Percentiles rank a stretch among this genome's conserved stretches.
Conservation (phyloP, 2,797 vertebrate species). For the Lithobates sylvaticus region DNA sequence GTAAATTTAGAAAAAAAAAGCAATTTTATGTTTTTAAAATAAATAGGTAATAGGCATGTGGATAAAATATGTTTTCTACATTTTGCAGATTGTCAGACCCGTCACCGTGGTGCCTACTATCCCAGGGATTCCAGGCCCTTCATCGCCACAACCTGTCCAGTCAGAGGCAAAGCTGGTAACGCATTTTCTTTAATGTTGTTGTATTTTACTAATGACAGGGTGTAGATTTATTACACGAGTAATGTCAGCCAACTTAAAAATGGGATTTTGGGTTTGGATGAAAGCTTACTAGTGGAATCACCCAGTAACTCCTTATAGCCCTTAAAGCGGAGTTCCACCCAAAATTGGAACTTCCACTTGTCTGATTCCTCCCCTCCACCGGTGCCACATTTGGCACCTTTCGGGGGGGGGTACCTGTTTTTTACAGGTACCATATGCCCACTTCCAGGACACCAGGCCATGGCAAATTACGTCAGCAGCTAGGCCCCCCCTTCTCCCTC, state of each 20-base stretch:
- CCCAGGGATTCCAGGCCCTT: conserved; percentile 96
- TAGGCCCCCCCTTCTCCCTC: no score
- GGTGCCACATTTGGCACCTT: no score
- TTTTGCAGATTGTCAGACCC: conserved; percentile 93
- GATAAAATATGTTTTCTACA: conserved; percentile 62
- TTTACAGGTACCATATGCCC: no score
- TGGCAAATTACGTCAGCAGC: no score
- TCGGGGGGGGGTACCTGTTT: no score
- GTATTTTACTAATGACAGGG: background rate
- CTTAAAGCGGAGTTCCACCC: background rate
- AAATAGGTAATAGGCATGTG: no score
- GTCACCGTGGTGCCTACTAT: conserved; percentile 98
- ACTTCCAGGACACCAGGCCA: no score
- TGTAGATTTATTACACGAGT: background rate
- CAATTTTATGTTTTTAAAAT: no score
- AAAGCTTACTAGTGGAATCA: background rate
- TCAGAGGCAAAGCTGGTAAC: conserved; percentile 98
- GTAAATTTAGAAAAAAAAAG: no score
- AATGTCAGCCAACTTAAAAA: background rate
- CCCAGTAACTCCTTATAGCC: background rate
- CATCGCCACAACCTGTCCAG: conserved; percentile 92
- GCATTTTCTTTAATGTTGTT: conserved; percentile 14
- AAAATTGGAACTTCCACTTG: no score
- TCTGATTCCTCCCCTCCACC: no score
- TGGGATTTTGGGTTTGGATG: background rate